Conservation (phyloP, 2,113 vertebrate species). For the Acinonyx jubatus region DNA sequence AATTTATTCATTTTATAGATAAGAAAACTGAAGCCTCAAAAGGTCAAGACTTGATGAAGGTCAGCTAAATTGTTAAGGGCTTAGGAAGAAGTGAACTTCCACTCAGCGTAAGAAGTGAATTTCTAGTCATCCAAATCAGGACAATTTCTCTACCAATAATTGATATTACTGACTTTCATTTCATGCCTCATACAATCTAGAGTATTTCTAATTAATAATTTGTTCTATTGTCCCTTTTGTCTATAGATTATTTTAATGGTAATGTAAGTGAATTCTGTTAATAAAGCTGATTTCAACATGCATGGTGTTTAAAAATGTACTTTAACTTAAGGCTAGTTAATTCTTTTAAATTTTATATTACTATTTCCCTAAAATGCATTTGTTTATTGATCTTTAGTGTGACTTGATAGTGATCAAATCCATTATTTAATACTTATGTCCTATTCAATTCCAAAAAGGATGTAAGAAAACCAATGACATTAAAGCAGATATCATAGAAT, state of each 20-base stretch:
- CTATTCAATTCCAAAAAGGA: background rate
- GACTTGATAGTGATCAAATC: background rate
- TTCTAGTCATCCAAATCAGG: background rate
- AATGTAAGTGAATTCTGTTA: background rate
- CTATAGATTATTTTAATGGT: background rate
- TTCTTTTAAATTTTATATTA: background rate
- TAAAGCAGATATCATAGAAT: background rate
- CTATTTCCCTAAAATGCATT: background rate
- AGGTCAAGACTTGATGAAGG: background rate
- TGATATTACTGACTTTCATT: background rate
- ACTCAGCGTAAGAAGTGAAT: background rate
- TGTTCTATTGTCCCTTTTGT: background rate
- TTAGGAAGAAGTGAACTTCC: background rate
- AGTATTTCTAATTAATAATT: background rate
- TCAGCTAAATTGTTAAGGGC: background rate
- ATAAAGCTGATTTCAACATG: background rate
- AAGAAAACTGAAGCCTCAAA: background rate
- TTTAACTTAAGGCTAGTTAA: background rate
- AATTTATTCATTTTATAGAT: background rate
- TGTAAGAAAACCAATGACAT: background rate
- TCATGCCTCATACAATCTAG: background rate
- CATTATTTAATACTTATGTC: background rate
- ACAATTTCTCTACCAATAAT: background rate
- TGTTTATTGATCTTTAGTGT: background rate
- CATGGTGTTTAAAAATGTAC: background rate